phyloP scores from a whole-genome alignment of 2,888 invertebrate genomes.

The Acanthosepion pharaonis region DNA sequence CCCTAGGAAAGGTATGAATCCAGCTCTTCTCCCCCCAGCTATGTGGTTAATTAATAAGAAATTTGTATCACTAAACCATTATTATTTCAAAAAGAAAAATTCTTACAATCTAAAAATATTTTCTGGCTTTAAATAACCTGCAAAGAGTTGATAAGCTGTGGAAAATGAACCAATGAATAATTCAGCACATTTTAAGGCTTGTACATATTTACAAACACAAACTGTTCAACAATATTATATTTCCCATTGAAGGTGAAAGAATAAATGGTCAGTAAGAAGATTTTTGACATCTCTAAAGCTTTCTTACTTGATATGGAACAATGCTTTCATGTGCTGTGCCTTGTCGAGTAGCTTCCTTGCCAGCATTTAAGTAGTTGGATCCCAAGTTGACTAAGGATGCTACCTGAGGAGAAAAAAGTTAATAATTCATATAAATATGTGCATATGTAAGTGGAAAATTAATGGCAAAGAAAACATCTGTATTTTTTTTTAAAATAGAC shows the following conservation, averaged over 20 bases:
- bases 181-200: not conserved
- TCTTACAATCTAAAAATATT: no score
- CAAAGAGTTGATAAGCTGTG: no score
- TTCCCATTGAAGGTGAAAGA: not conserved
- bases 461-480: no score
- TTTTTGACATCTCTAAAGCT: not conserved
- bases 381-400: conserved; percentile 91
- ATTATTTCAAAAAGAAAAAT: no score
- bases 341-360: conserved; percentile 84
- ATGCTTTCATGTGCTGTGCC: conserved; percentile 96
- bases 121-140: no score
- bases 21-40: no score
- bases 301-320: conserved; percentile 88
- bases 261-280: not conserved
- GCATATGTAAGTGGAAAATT: no score
- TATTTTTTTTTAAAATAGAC: no score
- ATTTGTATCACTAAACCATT: no score
- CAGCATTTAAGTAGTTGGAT: conserved; percentile 90
- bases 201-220: not conserved
- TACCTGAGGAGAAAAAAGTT: conserved; percentile 75
- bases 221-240: not conserved
- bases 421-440: not conserved
- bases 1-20: no score
- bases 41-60: no score
- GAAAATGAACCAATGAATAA: no score